Evolutionary conservation across 2,888 invertebrate genomes (phyloP), one percentile per base, ranked within the genome.

Genomic region (Geophilus truncorum): DNA sequence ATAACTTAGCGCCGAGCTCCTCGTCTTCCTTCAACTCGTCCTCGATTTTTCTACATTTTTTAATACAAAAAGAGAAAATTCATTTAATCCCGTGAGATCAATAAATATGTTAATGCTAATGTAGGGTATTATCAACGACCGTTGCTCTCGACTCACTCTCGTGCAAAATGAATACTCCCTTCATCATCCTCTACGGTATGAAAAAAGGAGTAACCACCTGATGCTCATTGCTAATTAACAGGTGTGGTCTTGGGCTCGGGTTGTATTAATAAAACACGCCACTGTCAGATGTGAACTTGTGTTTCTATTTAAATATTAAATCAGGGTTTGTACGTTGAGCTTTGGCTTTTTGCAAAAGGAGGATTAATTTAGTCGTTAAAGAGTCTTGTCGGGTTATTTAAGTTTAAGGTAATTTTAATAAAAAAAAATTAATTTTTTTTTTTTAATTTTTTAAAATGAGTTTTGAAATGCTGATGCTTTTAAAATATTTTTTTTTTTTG

Each of bases 171-270:
- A 18, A 23, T 57, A 57, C 57, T 15, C 57, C 57, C 57, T n/a
- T n/a, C n/a, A n/a, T n/a, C n/a, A n/a, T n/a, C n/a, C n/a, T n/a
- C 18, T 45, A 15, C 18, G 18, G 57, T 6, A 15, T 62, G 15
- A 70, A 7, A 10, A 70, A 70, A 28, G 62, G 70, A 18, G 51
- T 51, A 70, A 70, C 70, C 70, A 70, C 70, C 70, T 70, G 70
- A 70, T 70, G 70, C 70, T 70, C 28, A 70, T 70, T 70, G 70
- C 25, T 70, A 25, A 70, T 70, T 70, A 70, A 70, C 70, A 70
- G 70, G 70, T 70, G 70, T 28, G 70, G 3, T 51, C 18, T 10
- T 70, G 25, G n/a, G n/a, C 9, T 32, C 15, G 5, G 18, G 45
- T 6, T 12, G 45, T 45, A 62, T 62, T 62, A 62, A 62, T 62